Conservation (phyloP, 2,797 vertebrate species). For the Fundulus diaphanus region DNA sequence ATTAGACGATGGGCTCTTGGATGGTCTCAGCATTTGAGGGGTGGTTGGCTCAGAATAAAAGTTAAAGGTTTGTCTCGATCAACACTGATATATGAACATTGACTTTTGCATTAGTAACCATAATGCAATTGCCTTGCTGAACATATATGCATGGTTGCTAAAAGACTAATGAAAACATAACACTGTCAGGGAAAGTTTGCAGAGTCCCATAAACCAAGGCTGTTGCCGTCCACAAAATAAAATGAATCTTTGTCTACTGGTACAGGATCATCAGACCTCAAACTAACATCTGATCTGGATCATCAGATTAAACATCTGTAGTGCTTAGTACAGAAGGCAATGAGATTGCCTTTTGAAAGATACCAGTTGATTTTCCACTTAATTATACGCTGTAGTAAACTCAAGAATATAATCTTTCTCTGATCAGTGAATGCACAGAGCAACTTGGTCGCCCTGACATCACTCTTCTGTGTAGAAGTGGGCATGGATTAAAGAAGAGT, state of each 20-base stretch:
- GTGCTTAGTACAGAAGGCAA: too few species aligned
- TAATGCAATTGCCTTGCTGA: constrained; percentile 47
- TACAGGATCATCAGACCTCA: background rate
- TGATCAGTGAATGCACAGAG: background rate
- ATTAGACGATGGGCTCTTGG: constrained; percentile 31
- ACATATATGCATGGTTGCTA: constrained; percentile 35
- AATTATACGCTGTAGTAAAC: too few species aligned
- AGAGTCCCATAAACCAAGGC: constrained; percentile 5
- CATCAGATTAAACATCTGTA: too few species aligned
- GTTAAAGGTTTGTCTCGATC: constrained; percentile 38
- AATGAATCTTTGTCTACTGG: background rate
- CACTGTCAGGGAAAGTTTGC: constrained; percentile 17
- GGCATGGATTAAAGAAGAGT: too few species aligned
- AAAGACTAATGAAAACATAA: constrained; percentile 33
- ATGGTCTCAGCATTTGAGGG: constrained; percentile 37
- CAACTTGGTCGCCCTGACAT: background rate
- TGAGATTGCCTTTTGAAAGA: too few species aligned
- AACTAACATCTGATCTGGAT: too few species aligned
- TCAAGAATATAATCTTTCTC: too few species aligned
- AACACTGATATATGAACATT: constrained; percentile 58
- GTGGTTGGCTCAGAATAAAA: constrained; percentile 47
- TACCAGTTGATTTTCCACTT: too few species aligned
- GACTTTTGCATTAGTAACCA: constrained; percentile 62
- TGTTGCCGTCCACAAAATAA: background rate
- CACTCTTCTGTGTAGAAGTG: background rate